Evolutionary conservation across 2,113 vertebrate species (phyloP).

Genomic region (Cryptomyrus ogoouensis): DNA sequence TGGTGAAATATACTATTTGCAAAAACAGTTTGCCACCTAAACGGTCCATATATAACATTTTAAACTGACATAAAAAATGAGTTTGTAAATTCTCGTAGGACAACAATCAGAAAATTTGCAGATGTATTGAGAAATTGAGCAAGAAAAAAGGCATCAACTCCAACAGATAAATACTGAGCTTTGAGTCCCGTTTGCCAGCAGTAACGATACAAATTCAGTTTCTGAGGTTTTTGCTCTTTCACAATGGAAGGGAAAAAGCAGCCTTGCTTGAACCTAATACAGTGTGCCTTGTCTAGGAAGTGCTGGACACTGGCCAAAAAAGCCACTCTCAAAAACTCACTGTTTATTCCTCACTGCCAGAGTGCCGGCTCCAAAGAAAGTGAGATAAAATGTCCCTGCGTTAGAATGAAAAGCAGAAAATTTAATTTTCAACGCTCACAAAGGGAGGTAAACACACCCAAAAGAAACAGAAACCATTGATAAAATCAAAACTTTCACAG

Average conservation of each 20-base stretch:
- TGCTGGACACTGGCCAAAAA: slow-evolving; percentile 54
- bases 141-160: neutral
- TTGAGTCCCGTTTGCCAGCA: neutral
- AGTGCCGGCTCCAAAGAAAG: slow-evolving; percentile 11
- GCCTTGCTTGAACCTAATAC: slow-evolving; percentile 42
- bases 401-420: slow-evolving; percentile 24
- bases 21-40: neutral
- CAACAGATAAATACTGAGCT: neutral
- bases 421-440: slow-evolving; percentile 31
- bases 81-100: neutral
- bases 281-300: slow-evolving; percentile 52
- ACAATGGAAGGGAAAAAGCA: slow-evolving; percentile 17
- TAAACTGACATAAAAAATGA: neutral
- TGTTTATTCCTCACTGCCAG: slow-evolving; percentile 32
- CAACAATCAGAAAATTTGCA: neutral
- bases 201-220: neutral
- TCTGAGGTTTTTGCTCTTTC: neutral
- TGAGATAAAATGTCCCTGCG: slow-evolving; percentile 24
- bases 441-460: slow-evolving; percentile 28
- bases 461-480: slow-evolving; percentile 16
- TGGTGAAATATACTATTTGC: neutral
- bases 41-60: neutral
- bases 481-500: slow-evolving; percentile 11
- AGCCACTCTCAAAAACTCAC: slow-evolving; percentile 31
- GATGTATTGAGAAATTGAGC: neutral